Evolutionary conservation across 2,888 invertebrate species (phyloP), one percentile per base, ranked within the genome.

Genomic region (Melipona beecheii): DNA sequence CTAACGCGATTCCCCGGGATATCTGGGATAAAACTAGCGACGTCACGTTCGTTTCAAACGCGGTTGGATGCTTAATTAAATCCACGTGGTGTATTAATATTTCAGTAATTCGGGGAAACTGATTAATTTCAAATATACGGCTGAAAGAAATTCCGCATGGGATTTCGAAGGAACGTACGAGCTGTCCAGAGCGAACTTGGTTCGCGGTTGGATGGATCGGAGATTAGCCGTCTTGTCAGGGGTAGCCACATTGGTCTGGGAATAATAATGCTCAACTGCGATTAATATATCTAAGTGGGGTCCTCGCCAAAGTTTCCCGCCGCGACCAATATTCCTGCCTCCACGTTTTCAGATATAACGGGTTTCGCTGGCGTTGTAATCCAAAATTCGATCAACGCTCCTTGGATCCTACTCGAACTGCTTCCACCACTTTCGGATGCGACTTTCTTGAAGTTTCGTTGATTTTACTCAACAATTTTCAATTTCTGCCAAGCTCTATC

Each of bases 271-370:
- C 70, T 77, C 79, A 75, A 80, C 64, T 80, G 81, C 79, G 75
- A 83, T 82, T 88, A 90, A 87, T 83, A 83, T 79, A 88, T 83
- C 70, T 83, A 74, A 89, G 85, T 73, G 64, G 50, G 79, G 58
- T 68, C 75, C 52, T 68, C 36, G 43, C 24, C 24, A 70, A 78
- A 78, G 84, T 84, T 74, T 78, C 78, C n/a, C 62, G 24, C 31
- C 50, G n/a, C 0, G 11, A 24, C 72, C 69, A 77, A 84, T 83
- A 82, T 83, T 50, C 58, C 27, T 15, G 19, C 58, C 52, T 27
- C 65, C 84, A 52, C 52, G 62, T n/a, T 62, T 75, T 50, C 5
- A 15, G 75, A 56, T 66, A 85, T n/a, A n/a, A n/a, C n/a, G n/a
- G n/a, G n/a, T n/a, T 52, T 6, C 9, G 36, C 54, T n/a, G n/a